phyloP scores from a whole-genome alignment of 2,797 vertebrate genomes.

The Oreonectes daqikongensis region DNA sequence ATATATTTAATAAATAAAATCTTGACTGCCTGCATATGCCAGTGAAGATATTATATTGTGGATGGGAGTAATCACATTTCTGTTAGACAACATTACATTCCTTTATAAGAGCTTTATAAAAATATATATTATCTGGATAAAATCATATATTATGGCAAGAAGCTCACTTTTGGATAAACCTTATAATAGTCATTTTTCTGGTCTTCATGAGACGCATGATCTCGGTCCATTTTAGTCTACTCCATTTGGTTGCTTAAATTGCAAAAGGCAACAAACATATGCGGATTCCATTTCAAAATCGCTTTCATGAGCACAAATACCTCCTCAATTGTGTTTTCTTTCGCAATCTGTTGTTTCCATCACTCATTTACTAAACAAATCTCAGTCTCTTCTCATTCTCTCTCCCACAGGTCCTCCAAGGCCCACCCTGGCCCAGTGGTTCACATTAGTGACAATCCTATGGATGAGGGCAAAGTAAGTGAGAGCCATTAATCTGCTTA shows the following conservation, averaged over 20 bases:
- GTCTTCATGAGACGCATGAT: not conserved
- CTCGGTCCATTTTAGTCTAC: not conserved
- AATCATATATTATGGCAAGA: too few species aligned
- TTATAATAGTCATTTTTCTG: not conserved
- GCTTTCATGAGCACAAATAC: not conserved
- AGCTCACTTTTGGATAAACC: not conserved
- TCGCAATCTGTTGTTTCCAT: not conserved
- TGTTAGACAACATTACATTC: conserved; percentile 3
- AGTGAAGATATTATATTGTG: conserved; percentile 12
- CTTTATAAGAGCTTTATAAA: not conserved
- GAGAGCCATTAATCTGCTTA: not conserved
- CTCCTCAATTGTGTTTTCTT: conserved; percentile 1
- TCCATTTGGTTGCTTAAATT: too few species aligned
- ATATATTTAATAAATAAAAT: conserved; percentile 20
- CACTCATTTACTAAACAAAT: not conserved
- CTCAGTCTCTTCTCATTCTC: not conserved
- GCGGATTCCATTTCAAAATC: not conserved
- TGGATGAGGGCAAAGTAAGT: conserved; percentile 90
- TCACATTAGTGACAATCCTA: conserved; percentile 91
- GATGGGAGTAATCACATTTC: conserved; percentile 3
- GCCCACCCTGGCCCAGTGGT: conserved; percentile 88
- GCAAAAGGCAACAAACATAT: too few species aligned
- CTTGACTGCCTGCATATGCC: conserved; percentile 11
- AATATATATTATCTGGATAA: too few species aligned
- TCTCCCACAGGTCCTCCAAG: conserved; percentile 82